Base-by-base conservation (phyloP, 2,113 vertebrate species). In the Nematolebias whitei region DNA sequence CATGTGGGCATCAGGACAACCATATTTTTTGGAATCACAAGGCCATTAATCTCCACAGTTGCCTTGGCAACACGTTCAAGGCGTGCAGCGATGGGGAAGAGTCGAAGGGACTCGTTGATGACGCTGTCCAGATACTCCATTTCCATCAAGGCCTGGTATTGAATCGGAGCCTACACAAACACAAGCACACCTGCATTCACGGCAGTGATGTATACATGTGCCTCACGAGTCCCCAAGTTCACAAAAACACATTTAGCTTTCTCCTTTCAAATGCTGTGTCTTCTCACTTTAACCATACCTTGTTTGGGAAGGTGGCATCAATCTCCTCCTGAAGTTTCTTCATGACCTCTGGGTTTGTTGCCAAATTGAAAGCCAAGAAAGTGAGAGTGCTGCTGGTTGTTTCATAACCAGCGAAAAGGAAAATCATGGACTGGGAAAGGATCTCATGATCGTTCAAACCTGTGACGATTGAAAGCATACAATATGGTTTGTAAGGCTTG, bases 91-190 rank as follows among this genome's bases (percentile, higher is more conserved):
- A 62, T 14, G 0, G 95, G 93, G 32, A 85, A 94, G 15, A 96
- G 19, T 2, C 92, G 71, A 20, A 96, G 85, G 5, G 86, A 81
- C 80, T 98, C 94, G 0, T 87, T 95, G 82, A 96, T 74, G 32
- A 91, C 93, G 83, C 92, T 91, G 13, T 98, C 93, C 0, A 98
- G 73, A 64, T 95, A 96, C 5, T 96, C 93, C 93, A 97, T 93
- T 65, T 95, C 90, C 47, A 69, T 78, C 69, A 96, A 3, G 0
- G 63, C 1, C 0, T 74, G 84, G n/a, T 95, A 96, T 0, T 85
- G 91, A 22, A 90, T 71, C 12, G 86, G 6, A 35, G 79, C 80
- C 92, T 92, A 12, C n/a, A 15, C 4, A 57, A 57, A 51, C 19
- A 74, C n/a, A 63, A 19, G 5, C 18, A 15, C 11, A n/a, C 22